Evolutionary conservation across 35 echinoderm and acorn worm species (phyloP).

Genomic region (Heliocidaris erythrogramma): DNA sequence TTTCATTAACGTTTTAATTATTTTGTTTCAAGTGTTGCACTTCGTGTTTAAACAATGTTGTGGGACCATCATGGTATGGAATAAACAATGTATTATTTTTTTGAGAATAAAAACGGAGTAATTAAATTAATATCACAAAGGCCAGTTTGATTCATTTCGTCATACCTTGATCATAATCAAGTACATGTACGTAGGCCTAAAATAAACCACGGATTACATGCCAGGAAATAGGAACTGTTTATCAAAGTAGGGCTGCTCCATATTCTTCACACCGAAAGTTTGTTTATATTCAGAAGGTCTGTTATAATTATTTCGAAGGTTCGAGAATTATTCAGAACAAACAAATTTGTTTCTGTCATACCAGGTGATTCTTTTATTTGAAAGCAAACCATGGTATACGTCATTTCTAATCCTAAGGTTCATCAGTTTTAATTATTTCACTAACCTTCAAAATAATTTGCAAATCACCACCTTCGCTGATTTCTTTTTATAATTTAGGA

Average conservation of each 20-base stretch:
- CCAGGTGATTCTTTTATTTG: no score
- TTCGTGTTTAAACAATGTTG: no score
- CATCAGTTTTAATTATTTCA: no score
- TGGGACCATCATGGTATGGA: background rate
- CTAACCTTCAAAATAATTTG: no score
- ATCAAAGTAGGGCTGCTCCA: background rate
- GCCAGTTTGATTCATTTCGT: background rate
- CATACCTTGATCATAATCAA: background rate
- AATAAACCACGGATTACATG: background rate
- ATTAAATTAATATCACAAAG: background rate
- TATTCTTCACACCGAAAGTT: background rate
- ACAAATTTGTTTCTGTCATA: background rate
- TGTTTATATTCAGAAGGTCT: background rate
- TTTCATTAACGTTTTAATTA: no score
- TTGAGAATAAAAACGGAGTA: background rate
- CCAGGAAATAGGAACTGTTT: background rate
- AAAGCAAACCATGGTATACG: no score
- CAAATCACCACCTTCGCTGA: no score
- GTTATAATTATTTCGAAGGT: background rate
- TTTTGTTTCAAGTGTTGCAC: no score
- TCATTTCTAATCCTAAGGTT: no score
- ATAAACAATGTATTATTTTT: no score
- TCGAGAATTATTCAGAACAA: background rate
- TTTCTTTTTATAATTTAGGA: no score
- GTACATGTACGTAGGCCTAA: background rate